Evolutionary conservation across 64 coral and sea anemone species (phyloP).

Genomic region (Montipora foliosa): DNA sequence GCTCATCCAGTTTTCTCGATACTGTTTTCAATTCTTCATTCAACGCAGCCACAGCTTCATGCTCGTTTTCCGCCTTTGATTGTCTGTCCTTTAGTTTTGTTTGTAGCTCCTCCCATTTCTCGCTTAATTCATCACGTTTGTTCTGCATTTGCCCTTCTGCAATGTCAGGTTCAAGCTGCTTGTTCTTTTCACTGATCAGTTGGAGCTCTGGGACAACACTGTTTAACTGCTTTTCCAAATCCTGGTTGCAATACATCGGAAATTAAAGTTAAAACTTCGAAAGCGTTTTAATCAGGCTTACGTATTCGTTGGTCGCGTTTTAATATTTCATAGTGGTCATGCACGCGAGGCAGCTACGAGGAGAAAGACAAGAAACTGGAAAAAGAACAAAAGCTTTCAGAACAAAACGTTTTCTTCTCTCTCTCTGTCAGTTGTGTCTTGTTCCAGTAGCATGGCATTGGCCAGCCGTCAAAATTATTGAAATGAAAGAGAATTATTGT

Average conservation of each 20-base stretch:
- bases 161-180: slow-evolving; percentile 20
- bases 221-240: slow-evolving; percentile 11
- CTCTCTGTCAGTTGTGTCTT: too few species aligned
- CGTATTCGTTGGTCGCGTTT: too few species aligned
- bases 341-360: too few species aligned
- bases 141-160: neutral
- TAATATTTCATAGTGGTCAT: too few species aligned
- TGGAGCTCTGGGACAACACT: slow-evolving; percentile 17
- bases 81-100: slow-evolving; percentile 50
- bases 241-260: neutral
- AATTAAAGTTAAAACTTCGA: too few species aligned
- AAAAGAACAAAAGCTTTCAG: too few species aligned
- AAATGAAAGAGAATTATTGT: too few species aligned
- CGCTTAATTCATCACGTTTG: slow-evolving; percentile 22
- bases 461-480: too few species aligned
- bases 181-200: slow-evolving; percentile 44
- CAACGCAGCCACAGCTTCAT: slow-evolving; percentile 54
- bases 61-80: slow-evolving; percentile 33
- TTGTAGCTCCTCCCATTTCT: slow-evolving; percentile 58
- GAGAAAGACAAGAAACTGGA: too few species aligned
- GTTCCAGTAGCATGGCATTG: too few species aligned
- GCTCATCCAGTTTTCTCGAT: slow-evolving; percentile 61
- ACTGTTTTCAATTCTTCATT: slow-evolving; percentile 70
- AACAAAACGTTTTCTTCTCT: too few species aligned
- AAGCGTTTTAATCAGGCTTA: too few species aligned